Base-by-base conservation (phyloP, 2,888 invertebrate species). In the Thalpophila matura region DNA sequence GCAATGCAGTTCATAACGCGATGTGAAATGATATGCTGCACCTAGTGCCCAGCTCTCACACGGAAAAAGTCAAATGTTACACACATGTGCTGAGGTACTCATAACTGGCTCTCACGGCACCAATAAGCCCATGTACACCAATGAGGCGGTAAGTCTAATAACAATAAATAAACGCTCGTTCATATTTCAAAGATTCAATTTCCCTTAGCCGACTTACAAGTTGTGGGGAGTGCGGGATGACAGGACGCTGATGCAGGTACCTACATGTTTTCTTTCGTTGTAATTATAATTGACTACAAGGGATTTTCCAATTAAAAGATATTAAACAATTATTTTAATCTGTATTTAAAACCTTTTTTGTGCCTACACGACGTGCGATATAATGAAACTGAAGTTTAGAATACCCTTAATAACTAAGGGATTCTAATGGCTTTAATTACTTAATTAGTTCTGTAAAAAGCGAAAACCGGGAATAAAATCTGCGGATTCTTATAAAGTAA, bases 361-460 rank as follows among this genome's bases (percentile, higher is more conserved):
- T 49, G 20, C 27, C 51, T 22, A 26, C 27, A 29, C 1, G 16
- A 33, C 38, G 33, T 42, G 18, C 6, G 9, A 18, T 55, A 51
- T 56, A 56, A 70, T 75, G 70, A 53, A 71, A 70, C 10, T 22
- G 16, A 63, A 50, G 14, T 20, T 26, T 47, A 38, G 56, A 57
- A 64, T 47, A 37, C 9, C 37, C 10, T 42, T 77, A 68, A 61
- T 65, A 57, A 29, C 49, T 31, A 61, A 58, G 53, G 26, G 46
- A 57, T 46, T 62, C 64, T 63, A 77, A 77, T 69, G 33, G 54
- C 14, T 60, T 73, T 79, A 66, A 77, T 74, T 47, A 66, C 63
- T 61, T 73, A 77, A 77, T 79, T 69, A 65, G 33, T 27, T 6
- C 42, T 42, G 29, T 37, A 49, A 74, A 40, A 60, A 35, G 73